Base-by-base conservation (phyloP, 1,140 invertebrate species). In the Drosophila trapezifrons region DNA sequence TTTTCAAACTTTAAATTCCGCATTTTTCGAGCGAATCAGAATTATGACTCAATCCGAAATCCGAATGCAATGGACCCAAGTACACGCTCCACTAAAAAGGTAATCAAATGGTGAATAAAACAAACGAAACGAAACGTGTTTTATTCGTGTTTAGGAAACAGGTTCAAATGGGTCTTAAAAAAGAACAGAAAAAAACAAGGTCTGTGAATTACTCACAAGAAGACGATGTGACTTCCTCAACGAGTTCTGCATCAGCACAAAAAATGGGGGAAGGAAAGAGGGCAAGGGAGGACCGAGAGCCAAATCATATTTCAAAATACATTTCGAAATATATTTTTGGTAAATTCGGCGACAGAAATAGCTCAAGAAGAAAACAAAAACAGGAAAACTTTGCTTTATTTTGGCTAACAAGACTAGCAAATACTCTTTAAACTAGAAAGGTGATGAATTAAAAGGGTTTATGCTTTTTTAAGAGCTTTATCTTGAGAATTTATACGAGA, bases 111-210 rank as follows among this genome's bases (percentile, higher is more conserved):
- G 13, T 37, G 20, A 49, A 29, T 17, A 76, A 62, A 55, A 22
- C 29, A 40, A 52, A 27, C 43, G 37, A 47, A 77, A 80, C 38
- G 76, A 84, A 76, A 84, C 80, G 80, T 84, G 80, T 83, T 83
- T 76, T 64, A 79, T 80, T 72, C 71, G 80, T 80, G 76, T 84
- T 83, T 76, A 55, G 56, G 58, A 59, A 83, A 83, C 81, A 80
- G 80, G 65, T 85, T 86, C 64, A 58, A 78, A 76, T 74, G 55
- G 37, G 12, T 47, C 42, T 25, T 27, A n/a, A 45, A 43, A 40
- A 27, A 45, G 10, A 32, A 18, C 3, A 18, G 12, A 20, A 52
- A 2, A 9, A 22, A 40, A 38, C 38, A 59, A 45, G 43, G 58
- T 57, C 69, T 65, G 56, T 29, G 38, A 25, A 65, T 66, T 52